Conservation (phyloP, 1,140 invertebrate species). For the Gryon sp. region DNA sequence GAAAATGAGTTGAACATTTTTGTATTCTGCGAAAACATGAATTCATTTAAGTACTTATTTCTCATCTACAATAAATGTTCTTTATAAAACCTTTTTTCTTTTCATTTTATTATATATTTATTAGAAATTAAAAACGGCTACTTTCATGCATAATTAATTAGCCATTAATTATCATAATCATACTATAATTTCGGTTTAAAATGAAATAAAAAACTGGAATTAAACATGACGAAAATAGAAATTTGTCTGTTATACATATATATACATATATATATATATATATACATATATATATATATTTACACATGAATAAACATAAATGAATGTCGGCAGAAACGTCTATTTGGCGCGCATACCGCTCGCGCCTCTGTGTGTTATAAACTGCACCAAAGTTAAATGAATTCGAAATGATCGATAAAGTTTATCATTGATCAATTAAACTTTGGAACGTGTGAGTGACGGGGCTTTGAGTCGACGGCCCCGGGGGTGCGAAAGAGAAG, state of each 20-base stretch:
- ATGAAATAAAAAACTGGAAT: too few relatives aligned
- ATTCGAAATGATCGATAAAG: constrained; percentile 81
- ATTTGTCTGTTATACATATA: neutral
- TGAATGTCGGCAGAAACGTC: constrained; percentile 36
- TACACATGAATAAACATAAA: constrained; percentile 59
- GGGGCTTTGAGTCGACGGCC: constrained; percentile 69
- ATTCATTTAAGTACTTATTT: too few relatives aligned
- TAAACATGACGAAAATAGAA: constrained; percentile 3
- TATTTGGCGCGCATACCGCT: constrained; percentile 55
- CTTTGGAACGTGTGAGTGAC: constrained; percentile 80
- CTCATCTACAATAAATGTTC: too few relatives aligned
- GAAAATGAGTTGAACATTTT: too few relatives aligned
- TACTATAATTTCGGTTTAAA: too few relatives aligned
- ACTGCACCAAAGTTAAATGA: constrained; percentile 79
- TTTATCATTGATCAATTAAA: constrained; percentile 82
- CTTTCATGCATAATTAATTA: too few relatives aligned
- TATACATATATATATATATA: neutral
- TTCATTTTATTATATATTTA: too few relatives aligned
- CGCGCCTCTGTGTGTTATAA: constrained; percentile 70
- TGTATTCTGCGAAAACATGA: too few relatives aligned
- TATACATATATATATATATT: constrained; percentile 25
- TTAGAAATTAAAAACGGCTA: too few relatives aligned
- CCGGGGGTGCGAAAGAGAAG: constrained; percentile 59
- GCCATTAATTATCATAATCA: too few relatives aligned
- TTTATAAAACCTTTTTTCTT: too few relatives aligned